A percentile compares a stretch with the other conserved stretches of the same genome.
Evolutionary conservation across 2,113 vertebrate genomes (phyloP).

Genomic region (Tetraodon nigroviridis): DNA sequence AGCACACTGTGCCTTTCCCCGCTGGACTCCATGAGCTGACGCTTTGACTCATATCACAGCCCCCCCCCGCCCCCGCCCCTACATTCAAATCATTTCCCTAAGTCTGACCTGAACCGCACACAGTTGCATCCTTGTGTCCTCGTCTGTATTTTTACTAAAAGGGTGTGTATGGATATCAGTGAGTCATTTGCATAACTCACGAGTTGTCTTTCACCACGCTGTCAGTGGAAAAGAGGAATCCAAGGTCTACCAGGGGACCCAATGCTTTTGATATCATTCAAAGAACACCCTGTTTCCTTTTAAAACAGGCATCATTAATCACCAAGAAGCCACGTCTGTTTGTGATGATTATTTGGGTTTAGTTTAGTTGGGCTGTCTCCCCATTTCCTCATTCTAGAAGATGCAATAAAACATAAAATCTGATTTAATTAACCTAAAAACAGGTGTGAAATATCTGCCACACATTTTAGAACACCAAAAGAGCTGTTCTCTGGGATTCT

Average conservation of each 20-base stretch:
- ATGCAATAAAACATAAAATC: neutral
- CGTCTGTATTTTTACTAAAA: constrained; percentile 29
- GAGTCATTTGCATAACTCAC: constrained; percentile 47
- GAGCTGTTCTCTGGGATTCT: constrained; percentile 6
- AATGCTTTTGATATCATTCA: neutral
- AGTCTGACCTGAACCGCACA: constrained; percentile 19
- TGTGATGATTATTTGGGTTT: neutral
- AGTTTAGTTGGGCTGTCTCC: too few species aligned
- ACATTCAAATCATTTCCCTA: neutral
- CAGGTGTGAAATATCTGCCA: neutral
- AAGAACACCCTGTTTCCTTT: neutral
- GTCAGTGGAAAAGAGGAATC: constrained; percentile 11
- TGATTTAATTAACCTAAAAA: neutral
- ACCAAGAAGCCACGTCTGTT: neutral
- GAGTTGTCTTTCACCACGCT: constrained; percentile 23
- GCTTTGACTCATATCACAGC: constrained; percentile 52
- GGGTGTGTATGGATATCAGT: constrained; percentile 40
- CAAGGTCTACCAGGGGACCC: too few species aligned
- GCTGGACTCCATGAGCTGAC: constrained; percentile 46
- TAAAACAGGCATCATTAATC: neutral
- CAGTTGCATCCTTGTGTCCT: constrained; percentile 22
- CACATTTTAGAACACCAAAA: neutral
- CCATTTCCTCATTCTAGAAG: neutral
- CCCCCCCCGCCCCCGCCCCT: constrained; percentile 7
- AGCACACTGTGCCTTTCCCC: constrained; percentile 25